Percentiles rank a stretch among this genome's conserved stretches.
phyloP scores from a whole-genome alignment of 2,113 vertebrate species.

The Gila orcuttii region DNA sequence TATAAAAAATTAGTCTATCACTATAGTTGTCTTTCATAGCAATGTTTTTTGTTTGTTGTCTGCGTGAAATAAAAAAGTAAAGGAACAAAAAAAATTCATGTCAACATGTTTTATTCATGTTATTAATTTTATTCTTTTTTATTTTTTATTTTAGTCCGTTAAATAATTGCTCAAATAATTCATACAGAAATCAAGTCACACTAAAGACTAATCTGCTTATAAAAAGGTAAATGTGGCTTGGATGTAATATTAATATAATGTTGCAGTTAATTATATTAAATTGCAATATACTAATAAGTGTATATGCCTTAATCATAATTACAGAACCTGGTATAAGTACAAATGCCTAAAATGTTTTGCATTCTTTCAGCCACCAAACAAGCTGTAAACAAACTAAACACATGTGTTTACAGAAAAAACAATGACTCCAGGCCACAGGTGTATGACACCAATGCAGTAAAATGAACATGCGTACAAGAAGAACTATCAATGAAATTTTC shows the following conservation, averaged over 20 bases:
- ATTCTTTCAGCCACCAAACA: conserved; percentile 13
- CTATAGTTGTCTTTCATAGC: background rate
- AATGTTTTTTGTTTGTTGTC: background rate
- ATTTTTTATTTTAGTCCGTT: background rate
- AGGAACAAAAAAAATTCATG: background rate
- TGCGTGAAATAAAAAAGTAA: background rate
- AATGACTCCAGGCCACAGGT: conserved; percentile 27
- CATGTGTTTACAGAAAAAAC: conserved; percentile 34
- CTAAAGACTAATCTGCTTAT: background rate
- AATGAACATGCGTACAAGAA: conserved; percentile 22
- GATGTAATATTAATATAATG: no score
- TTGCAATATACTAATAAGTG: background rate
- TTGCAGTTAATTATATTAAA: background rate
- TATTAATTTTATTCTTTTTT: background rate
- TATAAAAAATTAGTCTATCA: background rate
- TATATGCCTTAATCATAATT: background rate
- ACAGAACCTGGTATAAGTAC: background rate
- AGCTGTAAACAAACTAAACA: background rate
- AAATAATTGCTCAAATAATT: background rate
- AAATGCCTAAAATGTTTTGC: background rate
- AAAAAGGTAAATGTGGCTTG: background rate
- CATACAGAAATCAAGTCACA: no score
- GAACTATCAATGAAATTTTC: conserved; percentile 5
- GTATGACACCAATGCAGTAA: background rate
- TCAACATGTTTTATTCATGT: background rate